Conservation (phyloP, 2,797 vertebrate genomes). For the Muscicapa striata region DNA sequence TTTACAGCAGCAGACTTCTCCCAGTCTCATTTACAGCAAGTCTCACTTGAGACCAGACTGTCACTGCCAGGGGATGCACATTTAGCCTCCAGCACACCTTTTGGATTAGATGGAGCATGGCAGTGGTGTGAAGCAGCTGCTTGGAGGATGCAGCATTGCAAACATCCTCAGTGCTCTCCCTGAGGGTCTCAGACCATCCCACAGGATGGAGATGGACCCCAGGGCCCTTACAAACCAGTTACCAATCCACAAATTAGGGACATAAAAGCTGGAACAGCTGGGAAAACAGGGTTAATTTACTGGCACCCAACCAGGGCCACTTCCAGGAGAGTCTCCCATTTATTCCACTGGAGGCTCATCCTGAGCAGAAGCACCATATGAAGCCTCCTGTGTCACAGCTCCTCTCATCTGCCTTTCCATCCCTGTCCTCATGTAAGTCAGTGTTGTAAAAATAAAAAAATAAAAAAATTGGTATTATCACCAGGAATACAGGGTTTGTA, state of each 20-base stretch:
- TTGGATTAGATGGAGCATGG: background rate
- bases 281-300: background rate
- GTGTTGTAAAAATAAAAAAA: background rate
- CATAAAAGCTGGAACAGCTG: background rate
- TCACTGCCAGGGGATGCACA: background rate
- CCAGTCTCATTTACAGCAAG: background rate
- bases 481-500: background rate
- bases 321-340: background rate
- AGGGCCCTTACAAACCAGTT: background rate
- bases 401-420: background rate
- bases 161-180: background rate
- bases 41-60: background rate
- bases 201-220: background rate
- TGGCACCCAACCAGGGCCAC: background rate
- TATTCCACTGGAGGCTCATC: background rate
- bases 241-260: background rate
- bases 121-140: background rate
- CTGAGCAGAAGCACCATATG: background rate
- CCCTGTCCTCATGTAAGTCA: background rate
- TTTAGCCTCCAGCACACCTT: background rate
- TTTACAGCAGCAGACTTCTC: background rate
- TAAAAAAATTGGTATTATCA: background rate
- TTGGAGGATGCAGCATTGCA: background rate
- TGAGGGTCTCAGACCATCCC: accelerated
- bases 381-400: background rate